phyloP scores from a whole-genome alignment of 2,797 vertebrate genomes.

The Chelonia mydas region DNA sequence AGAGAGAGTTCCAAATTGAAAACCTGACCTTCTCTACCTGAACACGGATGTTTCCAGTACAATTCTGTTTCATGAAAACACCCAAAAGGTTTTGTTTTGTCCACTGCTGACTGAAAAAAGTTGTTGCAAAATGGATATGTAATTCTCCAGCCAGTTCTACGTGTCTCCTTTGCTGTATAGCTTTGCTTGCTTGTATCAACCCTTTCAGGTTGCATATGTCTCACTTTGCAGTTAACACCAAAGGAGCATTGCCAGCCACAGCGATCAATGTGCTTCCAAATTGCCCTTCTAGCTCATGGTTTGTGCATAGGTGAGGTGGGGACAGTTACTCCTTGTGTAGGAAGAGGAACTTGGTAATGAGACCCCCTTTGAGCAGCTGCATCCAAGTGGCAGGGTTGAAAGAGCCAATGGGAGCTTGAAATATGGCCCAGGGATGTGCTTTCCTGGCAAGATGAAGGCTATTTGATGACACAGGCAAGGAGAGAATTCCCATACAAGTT shows the following conservation, averaged over 20 bases:
- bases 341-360: background rate
- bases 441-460: background rate
- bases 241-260: background rate
- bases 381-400: background rate
- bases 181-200: background rate
- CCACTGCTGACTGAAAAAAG: background rate
- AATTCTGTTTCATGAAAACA: background rate
- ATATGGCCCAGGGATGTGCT: background rate
- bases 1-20: background rate
- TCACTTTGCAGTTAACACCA: background rate
- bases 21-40: background rate
- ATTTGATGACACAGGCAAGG: background rate
- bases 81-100: background rate
- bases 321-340: background rate
- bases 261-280: background rate
- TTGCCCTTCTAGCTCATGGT: rapidly evolving
- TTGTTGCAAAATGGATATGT: background rate
- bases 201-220: background rate
- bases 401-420: background rate
- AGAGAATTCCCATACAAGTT: background rate
- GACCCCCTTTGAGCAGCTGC: background rate
- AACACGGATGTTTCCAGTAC: rapidly evolving
- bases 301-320: background rate
- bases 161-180: background rate
- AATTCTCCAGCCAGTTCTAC: background rate